phyloP scores from a whole-genome alignment of 37 sponge, comb jelly and placozoan genomes.

The Ianthella basta region DNA sequence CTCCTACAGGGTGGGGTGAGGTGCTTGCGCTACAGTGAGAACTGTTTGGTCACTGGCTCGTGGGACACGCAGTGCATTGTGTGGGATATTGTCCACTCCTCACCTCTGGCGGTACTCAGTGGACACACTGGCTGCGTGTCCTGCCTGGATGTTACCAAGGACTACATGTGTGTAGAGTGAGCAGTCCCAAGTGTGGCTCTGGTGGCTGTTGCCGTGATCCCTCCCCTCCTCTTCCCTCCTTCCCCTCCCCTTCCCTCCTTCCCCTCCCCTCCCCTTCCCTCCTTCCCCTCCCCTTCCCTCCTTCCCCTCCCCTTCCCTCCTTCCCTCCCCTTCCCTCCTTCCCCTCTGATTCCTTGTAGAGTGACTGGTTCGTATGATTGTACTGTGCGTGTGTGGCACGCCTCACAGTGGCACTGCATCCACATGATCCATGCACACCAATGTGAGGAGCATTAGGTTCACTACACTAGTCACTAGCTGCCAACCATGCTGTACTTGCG shows the following conservation, averaged over 20 bases:
- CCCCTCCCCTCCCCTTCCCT: neutral
- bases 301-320: neutral
- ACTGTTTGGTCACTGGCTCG: conserved; percentile 77
- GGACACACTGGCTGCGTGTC: conserved; percentile 81
- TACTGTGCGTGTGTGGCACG: conserved; percentile 76
- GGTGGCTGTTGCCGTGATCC: neutral
- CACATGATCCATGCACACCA: conserved; percentile 52
- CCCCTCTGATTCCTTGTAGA: too few species aligned
- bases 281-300: too few species aligned
- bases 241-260: neutral
- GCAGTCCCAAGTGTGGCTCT: neutral
- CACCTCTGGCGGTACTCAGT: conserved; percentile 30
- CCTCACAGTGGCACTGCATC: conserved; percentile 54
- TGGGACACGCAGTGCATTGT: conserved; percentile 86
- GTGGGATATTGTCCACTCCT: conserved; percentile 75
- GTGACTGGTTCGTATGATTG: conserved; percentile 83
- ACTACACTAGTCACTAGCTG: neutral
- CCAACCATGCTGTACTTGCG: neutral
- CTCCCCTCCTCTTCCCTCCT: neutral
- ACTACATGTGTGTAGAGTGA: conserved; percentile 43
- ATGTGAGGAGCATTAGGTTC: conserved; percentile 17
- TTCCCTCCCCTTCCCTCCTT: neutral
- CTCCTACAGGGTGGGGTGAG: conserved; percentile 77
- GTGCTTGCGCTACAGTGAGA: conserved; percentile 81
- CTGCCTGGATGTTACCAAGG: conserved; percentile 60